Conservation (phyloP, 64 coral and sea anemone species). For the Pocillopora damicornis region DNA sequence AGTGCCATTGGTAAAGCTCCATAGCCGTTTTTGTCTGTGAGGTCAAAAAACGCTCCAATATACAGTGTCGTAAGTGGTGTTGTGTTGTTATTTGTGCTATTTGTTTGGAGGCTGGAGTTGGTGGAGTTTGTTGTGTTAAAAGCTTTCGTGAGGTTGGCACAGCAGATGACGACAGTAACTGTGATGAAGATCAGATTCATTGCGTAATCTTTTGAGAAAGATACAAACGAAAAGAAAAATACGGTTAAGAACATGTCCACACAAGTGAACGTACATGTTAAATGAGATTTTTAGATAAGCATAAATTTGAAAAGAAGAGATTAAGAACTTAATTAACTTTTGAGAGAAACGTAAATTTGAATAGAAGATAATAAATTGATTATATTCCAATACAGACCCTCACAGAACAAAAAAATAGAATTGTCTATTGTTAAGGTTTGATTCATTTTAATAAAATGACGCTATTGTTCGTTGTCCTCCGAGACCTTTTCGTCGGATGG, state of each 20-base stretch:
- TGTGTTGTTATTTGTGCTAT: neutral
- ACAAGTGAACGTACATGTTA: neutral
- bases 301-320: too few relatives aligned
- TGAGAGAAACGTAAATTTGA: too few relatives aligned
- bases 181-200: neutral
- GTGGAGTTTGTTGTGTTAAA: neutral
- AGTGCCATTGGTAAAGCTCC: slow-evolving; percentile 48
- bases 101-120: slow-evolving; percentile 12
- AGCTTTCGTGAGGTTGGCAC: neutral
- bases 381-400: too few relatives aligned
- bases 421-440: too few relatives aligned
- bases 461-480: too few relatives aligned
- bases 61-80: slow-evolving; percentile 10
- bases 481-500: too few relatives aligned
- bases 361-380: too few relatives aligned
- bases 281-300: too few relatives aligned
- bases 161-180: neutral
- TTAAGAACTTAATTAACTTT: too few relatives aligned
- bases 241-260: neutral
- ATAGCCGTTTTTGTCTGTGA: slow-evolving; percentile 30
- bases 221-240: neutral
- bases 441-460: too few relatives aligned
- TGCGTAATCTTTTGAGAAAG: neutral
- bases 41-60: slow-evolving; percentile 77
- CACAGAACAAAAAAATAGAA: too few relatives aligned